Evolutionary conservation across 2,888 invertebrate species (phyloP).

Genomic region (Myathropa florea): DNA sequence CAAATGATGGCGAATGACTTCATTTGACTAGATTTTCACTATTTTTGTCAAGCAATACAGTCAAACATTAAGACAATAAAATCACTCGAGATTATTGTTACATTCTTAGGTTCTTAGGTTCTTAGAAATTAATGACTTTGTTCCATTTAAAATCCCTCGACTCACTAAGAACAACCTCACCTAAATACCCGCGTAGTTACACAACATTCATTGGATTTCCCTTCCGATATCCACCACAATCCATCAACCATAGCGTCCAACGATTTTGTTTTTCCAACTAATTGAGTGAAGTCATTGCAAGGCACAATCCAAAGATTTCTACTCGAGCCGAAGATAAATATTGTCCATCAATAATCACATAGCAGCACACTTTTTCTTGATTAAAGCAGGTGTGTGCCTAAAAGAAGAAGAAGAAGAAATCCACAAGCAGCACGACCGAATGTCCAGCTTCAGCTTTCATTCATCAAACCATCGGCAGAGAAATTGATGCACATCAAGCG

Average conservation of each 20-base stretch:
- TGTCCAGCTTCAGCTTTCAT: slow-evolving; percentile 51
- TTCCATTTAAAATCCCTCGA: too few relatives aligned
- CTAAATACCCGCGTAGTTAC: background rate
- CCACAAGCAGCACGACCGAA: slow-evolving; percentile 10
- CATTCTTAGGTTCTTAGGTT: too few relatives aligned
- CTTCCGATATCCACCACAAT: background rate
- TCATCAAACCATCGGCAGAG: slow-evolving; percentile 54
- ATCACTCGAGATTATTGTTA: too few relatives aligned
- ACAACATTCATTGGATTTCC: background rate
- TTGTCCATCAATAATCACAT: background rate
- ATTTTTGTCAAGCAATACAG: too few relatives aligned
- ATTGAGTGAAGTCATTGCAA: background rate
- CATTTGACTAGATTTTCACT: too few relatives aligned
- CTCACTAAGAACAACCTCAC: background rate
- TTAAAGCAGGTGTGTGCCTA: background rate
- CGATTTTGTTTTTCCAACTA: background rate
- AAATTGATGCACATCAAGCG: slow-evolving; percentile 40
- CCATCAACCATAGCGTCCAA: background rate
- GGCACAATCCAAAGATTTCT: slow-evolving; percentile 5
- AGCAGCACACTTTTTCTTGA: slow-evolving; percentile 34
- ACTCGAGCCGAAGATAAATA: background rate
- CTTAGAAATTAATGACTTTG: too few relatives aligned
- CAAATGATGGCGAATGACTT: too few relatives aligned
- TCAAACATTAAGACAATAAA: too few relatives aligned
- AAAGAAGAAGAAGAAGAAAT: slow-evolving; percentile 22